Evolutionary conservation across 2,113 vertebrate species (phyloP), one percentile per base, ranked within the genome.

Genomic region (Chitala chitala): DNA sequence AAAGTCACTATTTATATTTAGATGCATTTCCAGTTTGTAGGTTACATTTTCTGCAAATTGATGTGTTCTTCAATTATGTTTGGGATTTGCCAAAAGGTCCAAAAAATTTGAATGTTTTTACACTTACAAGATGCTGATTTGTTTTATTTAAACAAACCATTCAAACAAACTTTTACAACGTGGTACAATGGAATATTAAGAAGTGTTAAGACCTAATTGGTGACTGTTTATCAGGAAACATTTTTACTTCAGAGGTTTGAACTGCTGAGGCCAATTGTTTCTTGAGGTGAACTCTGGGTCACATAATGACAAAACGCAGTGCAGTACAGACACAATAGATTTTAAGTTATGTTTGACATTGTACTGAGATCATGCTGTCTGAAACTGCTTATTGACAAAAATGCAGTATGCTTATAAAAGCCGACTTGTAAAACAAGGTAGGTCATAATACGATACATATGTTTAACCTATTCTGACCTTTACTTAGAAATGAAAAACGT

Each of bases 41-140:
- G 63, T 46, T 75, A 44, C 17, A 20, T 69, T 20, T 65, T 69
- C 69, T 68, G 56, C 68, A 65, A 64, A 76, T 29, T 65, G 36
- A 71, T 54, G 15, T 38, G 63, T 20, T 65, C 63, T 65, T 65
- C 63, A 65, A 65, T 65, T 65, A 65, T 38, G 63, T 50, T 40
- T 48, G 50, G 56, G 72, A 58, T 66, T 53, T 72, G 36, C 48
- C 68, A 76, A 51, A 4, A 22, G 15, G 40, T 54, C 22, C 17
- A 33, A 68, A 31, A 17, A 9, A 69, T 69, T 75, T 58, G n/a
- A n/a, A n/a, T n/a, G n/a, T n/a, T n/a, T n/a, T n/a, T n/a, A n/a
- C n/a, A n/a, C n/a, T n/a, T n/a, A n/a, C n/a, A n/a, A n/a, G n/a
- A n/a, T n/a, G n/a, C 44, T 46, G 53, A 58, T 24, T 72, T 36